Evolutionary conservation across 2,797 vertebrate species (phyloP).

Genomic region (Scyliorhinus canicula): DNA sequence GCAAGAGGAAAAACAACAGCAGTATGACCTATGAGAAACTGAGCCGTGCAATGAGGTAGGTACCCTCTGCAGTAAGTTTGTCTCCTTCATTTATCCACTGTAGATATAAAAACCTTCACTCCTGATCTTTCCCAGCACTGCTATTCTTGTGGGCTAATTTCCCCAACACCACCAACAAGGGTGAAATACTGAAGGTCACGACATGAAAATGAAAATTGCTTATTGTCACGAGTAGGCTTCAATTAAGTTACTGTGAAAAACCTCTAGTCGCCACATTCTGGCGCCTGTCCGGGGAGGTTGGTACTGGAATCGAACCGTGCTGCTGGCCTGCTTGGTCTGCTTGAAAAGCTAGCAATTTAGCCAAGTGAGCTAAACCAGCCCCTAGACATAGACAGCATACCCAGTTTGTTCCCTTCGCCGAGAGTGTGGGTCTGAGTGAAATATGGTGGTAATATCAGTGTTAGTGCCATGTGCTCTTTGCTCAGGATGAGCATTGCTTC

Average conservation of each 20-base stretch:
- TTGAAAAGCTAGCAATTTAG: no score
- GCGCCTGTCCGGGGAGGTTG: no score
- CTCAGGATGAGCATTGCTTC: not conserved
- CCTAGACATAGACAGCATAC: no score
- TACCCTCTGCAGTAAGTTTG: no score
- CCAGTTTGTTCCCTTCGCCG: not conserved
- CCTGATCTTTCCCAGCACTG: not conserved
- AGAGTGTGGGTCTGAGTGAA: not conserved
- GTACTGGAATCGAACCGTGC: no score
- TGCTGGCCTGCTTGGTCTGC: no score
- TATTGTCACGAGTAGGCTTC: no score
- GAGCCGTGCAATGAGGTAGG: conserved; percentile 93
- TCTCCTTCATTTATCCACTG: not conserved
- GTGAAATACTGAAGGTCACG: not conserved
- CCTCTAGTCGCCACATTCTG: no score
- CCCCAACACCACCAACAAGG: not conserved
- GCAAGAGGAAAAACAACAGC: conserved; percentile 97
- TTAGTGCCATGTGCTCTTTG: not conserved
- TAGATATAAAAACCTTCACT: not conserved
- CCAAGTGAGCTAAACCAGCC: no score
- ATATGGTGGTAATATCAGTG: not conserved
- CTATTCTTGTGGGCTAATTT: not conserved
- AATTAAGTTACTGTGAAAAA: no score
- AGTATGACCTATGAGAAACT: conserved; percentile 99
- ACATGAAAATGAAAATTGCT: no score